Conservation (phyloP, 2,113 vertebrate species). For the Donacobius atricapilla region DNA sequence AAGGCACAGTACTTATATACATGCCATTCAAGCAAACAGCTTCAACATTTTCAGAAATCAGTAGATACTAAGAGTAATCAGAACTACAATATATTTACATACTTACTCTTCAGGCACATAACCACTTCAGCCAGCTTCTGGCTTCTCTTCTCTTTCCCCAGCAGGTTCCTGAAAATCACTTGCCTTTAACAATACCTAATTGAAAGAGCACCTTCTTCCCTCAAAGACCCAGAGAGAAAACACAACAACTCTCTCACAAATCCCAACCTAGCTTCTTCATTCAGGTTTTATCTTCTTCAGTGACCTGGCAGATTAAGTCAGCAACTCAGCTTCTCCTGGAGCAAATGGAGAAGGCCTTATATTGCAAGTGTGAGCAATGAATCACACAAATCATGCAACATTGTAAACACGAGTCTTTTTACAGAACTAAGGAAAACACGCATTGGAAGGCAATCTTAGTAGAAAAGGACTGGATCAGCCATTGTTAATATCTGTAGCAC, state of each 20-base stretch:
- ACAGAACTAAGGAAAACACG: neutral
- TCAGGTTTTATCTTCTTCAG: neutral
- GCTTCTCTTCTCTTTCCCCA: fast-evolving
- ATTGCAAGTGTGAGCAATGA: neutral
- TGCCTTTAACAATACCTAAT: fast-evolving
- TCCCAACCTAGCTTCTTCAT: fast-evolving
- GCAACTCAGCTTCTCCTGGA: neutral
- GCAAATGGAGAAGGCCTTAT: neutral
- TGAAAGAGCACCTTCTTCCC: fast-evolving
- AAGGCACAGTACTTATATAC: fast-evolving
- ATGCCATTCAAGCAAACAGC: fast-evolving
- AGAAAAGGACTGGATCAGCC: neutral
- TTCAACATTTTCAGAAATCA: neutral
- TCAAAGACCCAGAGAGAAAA: fast-evolving
- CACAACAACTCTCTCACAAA: fast-evolving
- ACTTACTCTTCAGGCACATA: fast-evolving
- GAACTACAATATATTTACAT: fast-evolving
- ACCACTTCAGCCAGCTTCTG: neutral
- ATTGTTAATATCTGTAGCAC: neutral
- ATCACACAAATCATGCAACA: neutral
- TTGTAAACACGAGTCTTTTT: neutral
- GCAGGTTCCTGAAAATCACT: fast-evolving
- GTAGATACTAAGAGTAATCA: fast-evolving
- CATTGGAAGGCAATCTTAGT: neutral
- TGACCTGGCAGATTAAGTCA: neutral